phyloP scores from a whole-genome alignment of 1,140 invertebrate genomes.

The Rhopalosiphum padi region DNA sequence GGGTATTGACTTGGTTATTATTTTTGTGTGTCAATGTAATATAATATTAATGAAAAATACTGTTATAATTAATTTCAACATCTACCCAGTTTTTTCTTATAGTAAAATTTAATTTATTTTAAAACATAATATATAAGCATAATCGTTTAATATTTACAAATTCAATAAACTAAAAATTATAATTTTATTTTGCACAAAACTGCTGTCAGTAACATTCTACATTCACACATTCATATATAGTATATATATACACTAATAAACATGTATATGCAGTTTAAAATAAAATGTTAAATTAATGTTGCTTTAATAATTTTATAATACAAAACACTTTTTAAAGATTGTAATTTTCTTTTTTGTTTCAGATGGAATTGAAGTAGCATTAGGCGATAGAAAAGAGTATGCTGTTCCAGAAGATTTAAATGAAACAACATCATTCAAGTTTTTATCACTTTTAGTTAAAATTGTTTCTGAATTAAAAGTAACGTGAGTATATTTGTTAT shows the following conservation, averaged over 20 bases:
- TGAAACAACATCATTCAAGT: conserved; percentile 48
- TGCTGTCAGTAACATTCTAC: background rate
- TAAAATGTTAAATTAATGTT: background rate
- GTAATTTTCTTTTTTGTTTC: background rate
- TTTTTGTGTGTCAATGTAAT: background rate
- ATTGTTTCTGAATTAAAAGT: conserved; percentile 56
- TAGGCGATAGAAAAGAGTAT: conserved; percentile 49
- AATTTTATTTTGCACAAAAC: background rate
- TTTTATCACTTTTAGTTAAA: conserved; percentile 50
- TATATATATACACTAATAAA: background rate
- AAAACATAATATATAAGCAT: background rate
- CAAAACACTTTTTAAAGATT: background rate
- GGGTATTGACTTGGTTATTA: no score
- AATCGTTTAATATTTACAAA: background rate
- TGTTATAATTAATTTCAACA: background rate
- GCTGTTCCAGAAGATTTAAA: conserved; percentile 51
- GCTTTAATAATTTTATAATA: background rate
- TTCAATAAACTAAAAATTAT: background rate
- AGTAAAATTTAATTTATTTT: background rate
- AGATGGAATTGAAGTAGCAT: conserved; percentile 45
- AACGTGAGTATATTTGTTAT: conserved; percentile 26
- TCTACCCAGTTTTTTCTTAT: no score
- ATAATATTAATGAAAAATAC: background rate
- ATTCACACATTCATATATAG: background rate
- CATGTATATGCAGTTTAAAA: background rate